Conservation (phyloP, 2,888 invertebrate genomes). For the Colletes collaris region DNA sequence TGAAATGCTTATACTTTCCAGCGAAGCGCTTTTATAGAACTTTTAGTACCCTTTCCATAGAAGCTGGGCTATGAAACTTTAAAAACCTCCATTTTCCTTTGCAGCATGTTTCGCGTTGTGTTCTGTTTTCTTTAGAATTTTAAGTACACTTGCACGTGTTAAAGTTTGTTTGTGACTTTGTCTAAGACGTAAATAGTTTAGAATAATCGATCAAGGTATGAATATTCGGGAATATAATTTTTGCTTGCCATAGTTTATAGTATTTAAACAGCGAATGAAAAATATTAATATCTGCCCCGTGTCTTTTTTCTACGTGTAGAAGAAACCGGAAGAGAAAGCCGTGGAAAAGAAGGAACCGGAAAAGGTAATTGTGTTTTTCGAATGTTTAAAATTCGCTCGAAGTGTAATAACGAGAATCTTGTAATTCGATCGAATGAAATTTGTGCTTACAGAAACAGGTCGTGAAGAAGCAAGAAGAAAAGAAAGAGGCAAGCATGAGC, state of each 20-base stretch:
- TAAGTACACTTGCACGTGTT: not conserved
- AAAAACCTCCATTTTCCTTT: not conserved
- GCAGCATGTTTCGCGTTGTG: constrained; percentile 8
- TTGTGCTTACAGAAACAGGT: constrained; percentile 62
- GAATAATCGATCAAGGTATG: constrained; percentile 65
- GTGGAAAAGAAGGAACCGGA: constrained; percentile 84
- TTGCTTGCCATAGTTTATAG: not conserved
- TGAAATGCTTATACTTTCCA: not conserved
- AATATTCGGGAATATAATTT: not conserved
- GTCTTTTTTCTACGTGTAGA: constrained; percentile 62
- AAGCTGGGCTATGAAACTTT: constrained; percentile 49
- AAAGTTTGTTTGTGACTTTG: not conserved
- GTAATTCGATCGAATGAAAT: not conserved
- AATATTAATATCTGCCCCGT: constrained; percentile 6
- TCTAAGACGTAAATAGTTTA: not conserved
- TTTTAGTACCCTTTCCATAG: constrained; percentile 22
- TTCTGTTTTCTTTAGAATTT: not conserved
- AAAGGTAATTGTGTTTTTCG: constrained; percentile 68
- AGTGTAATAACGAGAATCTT: not conserved
- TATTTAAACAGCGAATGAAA: not conserved
- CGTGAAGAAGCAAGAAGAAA: constrained; percentile 76
- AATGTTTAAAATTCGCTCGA: not conserved
- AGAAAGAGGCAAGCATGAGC: constrained; percentile 68
- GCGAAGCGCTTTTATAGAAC: not conserved
- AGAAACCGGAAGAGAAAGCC: constrained; percentile 82